Evolutionary conservation across 1,140 invertebrate genomes (phyloP).

Genomic region (Papilio xuthus): DNA sequence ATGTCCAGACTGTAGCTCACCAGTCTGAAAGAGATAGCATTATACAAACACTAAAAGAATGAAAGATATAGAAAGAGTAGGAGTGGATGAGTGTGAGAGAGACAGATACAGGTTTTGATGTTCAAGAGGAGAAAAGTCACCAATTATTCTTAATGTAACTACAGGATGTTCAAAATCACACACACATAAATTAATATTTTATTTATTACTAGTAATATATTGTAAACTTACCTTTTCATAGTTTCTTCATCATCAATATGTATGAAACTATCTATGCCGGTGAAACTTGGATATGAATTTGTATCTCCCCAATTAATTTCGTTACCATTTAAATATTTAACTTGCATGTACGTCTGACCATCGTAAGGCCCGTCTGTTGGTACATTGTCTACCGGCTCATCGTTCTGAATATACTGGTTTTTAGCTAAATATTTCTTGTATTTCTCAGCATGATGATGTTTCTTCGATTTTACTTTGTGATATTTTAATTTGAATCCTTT

Average conservation of each 20-base stretch:
- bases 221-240: constrained; percentile 80
- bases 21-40: constrained; percentile 82
- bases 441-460: constrained; percentile 59
- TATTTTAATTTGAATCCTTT: constrained; percentile 69
- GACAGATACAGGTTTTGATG: neutral
- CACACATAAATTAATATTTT: too few species aligned
- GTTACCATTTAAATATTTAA: constrained; percentile 67
- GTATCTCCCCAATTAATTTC: constrained; percentile 75
- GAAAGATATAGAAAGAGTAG: neutral
- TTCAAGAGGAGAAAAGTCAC: neutral
- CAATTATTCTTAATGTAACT: neutral
- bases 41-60: neutral
- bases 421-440: constrained; percentile 64
- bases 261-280: constrained; percentile 87
- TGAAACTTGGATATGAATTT: constrained; percentile 85
- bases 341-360: constrained; percentile 73
- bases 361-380: constrained; percentile 63
- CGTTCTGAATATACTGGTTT: constrained; percentile 55
- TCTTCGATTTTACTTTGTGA: constrained; percentile 63
- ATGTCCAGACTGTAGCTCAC: constrained; percentile 90
- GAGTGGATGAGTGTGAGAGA: neutral
- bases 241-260: constrained; percentile 91
- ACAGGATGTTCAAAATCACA: too few species aligned
- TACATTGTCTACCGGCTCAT: constrained; percentile 52
- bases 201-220: neutral